phyloP scores from a whole-genome alignment of 2,797 vertebrate species.

The Tarsius wallacei region DNA sequence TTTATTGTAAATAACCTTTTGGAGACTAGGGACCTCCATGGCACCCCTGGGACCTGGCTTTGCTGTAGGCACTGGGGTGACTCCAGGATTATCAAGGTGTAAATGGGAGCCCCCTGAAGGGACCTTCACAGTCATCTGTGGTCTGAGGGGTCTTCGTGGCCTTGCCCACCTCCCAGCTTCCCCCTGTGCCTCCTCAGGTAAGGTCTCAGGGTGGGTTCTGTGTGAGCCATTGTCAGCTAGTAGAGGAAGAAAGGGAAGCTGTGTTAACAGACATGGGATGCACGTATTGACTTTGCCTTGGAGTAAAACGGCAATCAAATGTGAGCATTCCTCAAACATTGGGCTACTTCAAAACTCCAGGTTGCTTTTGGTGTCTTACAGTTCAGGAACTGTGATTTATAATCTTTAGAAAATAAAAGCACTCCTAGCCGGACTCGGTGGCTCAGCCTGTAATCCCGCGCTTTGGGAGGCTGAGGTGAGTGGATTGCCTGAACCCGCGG shows the following conservation, averaged over 20 bases:
- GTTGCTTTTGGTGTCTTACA: not conserved
- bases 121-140: not conserved
- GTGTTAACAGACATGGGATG: not conserved
- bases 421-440: too few species aligned
- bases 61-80: not conserved
- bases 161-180: not conserved
- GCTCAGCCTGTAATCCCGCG: too few species aligned
- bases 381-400: not conserved
- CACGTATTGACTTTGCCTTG: not conserved
- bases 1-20: not conserved
- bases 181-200: not conserved
- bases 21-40: not conserved
- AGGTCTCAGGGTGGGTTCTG: not conserved
- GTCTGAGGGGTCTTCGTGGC: not conserved
- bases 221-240: not conserved
- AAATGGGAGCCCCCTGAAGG: not conserved
- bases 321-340: not conserved
- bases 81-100: not conserved
- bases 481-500: too few species aligned
- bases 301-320: not conserved
- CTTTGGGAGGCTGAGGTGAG: too few species aligned
- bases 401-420: not conserved
- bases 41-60: not conserved
- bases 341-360: not conserved
- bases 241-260: not conserved